Evolutionary conservation across 2,797 vertebrate species (phyloP).

Genomic region (Ispidina picta): DNA sequence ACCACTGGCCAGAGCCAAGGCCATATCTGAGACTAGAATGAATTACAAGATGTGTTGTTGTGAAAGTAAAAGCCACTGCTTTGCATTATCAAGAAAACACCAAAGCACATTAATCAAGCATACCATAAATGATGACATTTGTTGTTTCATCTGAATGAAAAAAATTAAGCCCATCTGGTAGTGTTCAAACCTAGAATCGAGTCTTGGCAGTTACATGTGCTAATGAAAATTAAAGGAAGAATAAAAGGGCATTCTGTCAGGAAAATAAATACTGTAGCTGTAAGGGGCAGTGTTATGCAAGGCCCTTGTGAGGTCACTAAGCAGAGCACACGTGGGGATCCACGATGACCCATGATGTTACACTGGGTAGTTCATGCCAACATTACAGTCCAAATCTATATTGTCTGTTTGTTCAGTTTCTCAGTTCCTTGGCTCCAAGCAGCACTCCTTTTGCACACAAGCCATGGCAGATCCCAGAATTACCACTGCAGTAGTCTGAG

Average conservation of each 20-base stretch:
- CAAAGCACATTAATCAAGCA: constrained; percentile 46
- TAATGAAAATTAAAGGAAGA: constrained; percentile 35
- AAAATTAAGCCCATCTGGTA: constrained; percentile 49
- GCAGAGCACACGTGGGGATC: not conserved
- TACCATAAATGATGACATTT: constrained; percentile 50
- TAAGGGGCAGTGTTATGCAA: not conserved
- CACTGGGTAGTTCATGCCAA: not conserved
- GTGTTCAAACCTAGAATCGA: constrained; percentile 7
- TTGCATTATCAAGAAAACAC: constrained; percentile 52
- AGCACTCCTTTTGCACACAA: not conserved
- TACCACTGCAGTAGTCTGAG: not conserved
- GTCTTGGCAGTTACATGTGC: constrained; percentile 15
- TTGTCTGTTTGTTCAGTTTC: not conserved
- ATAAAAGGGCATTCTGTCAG: constrained; percentile 13
- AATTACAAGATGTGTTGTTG: constrained; percentile 38
- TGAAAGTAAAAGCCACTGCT: constrained; percentile 54
- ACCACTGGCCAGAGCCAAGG: constrained; percentile 79
- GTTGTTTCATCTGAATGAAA: constrained; percentile 60
- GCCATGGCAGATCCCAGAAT: not conserved
- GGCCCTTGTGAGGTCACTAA: not conserved
- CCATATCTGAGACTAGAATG: constrained; percentile 75
- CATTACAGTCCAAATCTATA: not conserved
- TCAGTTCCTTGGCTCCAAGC: not conserved
- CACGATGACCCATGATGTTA: not conserved
- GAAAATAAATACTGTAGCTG: constrained; percentile 31